These are phyloP conservation scores for Falco concolor DNA, from an alignment of 2,797 vertebrate genomes.

Conservation along the genomic window DNA sequence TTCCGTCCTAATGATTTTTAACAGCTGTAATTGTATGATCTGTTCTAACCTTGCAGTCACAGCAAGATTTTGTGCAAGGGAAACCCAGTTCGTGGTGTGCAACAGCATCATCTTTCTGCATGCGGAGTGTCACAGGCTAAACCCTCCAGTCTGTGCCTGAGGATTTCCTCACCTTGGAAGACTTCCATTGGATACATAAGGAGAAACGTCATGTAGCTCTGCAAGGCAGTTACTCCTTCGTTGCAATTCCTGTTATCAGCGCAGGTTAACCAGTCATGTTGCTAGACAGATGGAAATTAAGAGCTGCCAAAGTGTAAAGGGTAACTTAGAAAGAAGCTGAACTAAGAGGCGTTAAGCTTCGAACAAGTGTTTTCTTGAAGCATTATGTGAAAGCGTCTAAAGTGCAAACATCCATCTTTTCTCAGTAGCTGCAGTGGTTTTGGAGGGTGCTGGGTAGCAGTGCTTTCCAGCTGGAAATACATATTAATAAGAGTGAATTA, in stretches of 20 bases:
- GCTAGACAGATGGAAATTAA: neutral
- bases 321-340: neutral
- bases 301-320: neutral
- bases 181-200: neutral
- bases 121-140: neutral
- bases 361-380: neutral
- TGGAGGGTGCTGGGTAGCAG: neutral
- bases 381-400: neutral
- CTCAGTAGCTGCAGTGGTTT: neutral
- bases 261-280: neutral
- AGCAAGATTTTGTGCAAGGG: neutral
- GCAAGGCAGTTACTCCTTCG: neutral
- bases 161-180: neutral
- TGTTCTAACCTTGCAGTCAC: neutral
- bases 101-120: neutral
- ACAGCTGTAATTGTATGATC: neutral
- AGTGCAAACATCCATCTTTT: neutral
- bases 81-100: neutral
- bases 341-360: neutral
- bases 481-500: neutral
- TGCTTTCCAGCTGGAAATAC: neutral
- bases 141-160: neutral
- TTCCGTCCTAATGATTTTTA: neutral
- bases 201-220: neutral
- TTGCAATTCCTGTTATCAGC: fast-evolving